phyloP scores from a whole-genome alignment of 2,113 vertebrate species.

The Hydropotes inermis region DNA sequence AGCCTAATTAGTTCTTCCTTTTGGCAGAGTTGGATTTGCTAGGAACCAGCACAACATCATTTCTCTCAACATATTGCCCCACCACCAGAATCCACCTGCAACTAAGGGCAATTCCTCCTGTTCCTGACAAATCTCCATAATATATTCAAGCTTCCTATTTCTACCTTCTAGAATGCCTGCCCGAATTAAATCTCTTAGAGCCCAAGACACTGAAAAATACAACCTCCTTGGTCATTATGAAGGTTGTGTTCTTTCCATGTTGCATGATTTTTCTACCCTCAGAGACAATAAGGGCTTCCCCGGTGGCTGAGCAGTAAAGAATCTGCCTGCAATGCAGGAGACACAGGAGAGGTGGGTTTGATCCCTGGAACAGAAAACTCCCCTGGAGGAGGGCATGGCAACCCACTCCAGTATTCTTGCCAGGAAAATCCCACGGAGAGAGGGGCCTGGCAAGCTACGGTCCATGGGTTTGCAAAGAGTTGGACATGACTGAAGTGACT shows the following conservation, averaged over 20 bases:
- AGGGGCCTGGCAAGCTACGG: not conserved
- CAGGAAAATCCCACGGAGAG: not conserved
- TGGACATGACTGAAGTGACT: not conserved
- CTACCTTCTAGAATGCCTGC: not conserved
- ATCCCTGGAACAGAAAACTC: not conserved
- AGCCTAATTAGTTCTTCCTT: not conserved
- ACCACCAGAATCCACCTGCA: not conserved
- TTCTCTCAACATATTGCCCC: not conserved
- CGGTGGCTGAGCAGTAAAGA: not conserved
- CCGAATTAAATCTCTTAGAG: not conserved
- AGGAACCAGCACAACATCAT: not conserved
- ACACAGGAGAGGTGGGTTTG: not conserved
- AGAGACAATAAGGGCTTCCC: not conserved
- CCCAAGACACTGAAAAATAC: not conserved
- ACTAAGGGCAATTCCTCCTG: not conserved
- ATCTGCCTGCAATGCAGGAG: not conserved
- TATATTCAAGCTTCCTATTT: not conserved
- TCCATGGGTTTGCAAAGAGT: not conserved
- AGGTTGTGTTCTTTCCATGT: not conserved
- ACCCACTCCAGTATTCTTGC: not conserved
- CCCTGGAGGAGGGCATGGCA: not conserved
- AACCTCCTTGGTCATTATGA: not conserved
- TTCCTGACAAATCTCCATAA: not conserved
- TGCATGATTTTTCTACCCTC: not conserved
- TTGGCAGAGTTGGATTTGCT: not conserved